Conservation (phyloP, 2,113 vertebrate species). For the Rhodinocichla rosea region DNA sequence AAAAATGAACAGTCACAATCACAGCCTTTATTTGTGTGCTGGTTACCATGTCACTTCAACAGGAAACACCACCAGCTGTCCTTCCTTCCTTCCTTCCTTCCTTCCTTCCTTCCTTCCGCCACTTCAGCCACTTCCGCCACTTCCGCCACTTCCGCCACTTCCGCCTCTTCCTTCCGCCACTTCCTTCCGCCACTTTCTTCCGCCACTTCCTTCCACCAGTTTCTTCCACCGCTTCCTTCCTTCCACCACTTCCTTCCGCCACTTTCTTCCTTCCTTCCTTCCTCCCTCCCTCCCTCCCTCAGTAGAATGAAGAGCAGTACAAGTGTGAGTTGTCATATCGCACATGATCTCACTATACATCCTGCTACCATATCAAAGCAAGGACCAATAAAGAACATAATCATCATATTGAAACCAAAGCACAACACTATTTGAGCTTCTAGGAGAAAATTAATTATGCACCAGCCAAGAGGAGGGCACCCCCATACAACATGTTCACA, state of each 20-base stretch:
- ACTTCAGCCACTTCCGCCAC: too few relatives aligned
- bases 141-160: too few relatives aligned
- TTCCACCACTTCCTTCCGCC: not conserved
- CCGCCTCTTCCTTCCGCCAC: too few relatives aligned
- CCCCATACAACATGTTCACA: accelerated
- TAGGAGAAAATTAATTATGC: not conserved
- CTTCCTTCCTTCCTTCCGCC: too few relatives aligned
- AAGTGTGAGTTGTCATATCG: not conserved
- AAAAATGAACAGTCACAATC: not conserved
- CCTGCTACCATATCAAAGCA: not conserved
- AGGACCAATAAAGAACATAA: not conserved
- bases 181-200: too few relatives aligned
- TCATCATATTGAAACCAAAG: not conserved
- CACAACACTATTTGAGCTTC: too few relatives aligned
- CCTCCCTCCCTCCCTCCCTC: too few relatives aligned
- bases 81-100: not conserved
- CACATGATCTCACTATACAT: not conserved
- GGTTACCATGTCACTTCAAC: not conserved
- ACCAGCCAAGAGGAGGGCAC: not conserved
- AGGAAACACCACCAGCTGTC: not conserved
- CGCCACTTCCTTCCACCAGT: too few relatives aligned
- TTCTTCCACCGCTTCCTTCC: too few relatives aligned
- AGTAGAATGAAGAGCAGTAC: not conserved
- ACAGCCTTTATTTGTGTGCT: not conserved
- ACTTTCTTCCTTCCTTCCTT: too few relatives aligned